Evolutionary conservation across 1,140 invertebrate genomes (phyloP).

Genomic region (Trissolcus basalis): DNA sequence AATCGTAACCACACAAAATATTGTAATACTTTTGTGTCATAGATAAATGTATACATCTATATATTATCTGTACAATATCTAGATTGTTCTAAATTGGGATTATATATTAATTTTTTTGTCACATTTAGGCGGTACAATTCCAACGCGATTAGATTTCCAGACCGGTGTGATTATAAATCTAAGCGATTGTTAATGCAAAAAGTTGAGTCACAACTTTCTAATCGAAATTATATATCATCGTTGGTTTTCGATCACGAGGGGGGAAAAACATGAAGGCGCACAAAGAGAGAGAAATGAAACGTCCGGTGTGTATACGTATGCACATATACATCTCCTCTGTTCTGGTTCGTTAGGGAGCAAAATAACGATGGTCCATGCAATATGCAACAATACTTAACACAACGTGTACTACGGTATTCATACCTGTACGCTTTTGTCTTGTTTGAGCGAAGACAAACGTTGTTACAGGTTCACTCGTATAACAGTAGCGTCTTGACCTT

Average conservation of each 20-base stretch:
- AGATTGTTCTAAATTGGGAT: slow-evolving; percentile 7
- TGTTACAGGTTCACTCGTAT: slow-evolving; percentile 32
- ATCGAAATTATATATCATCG: slow-evolving; percentile 42
- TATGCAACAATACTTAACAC: slow-evolving; percentile 63
- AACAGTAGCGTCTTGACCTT: slow-evolving; percentile 45
- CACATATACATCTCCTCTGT: slow-evolving; percentile 58
- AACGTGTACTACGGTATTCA: slow-evolving; percentile 58
- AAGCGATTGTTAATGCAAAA: slow-evolving; percentile 30
- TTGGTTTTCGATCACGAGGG: slow-evolving; percentile 34
- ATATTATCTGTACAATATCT: too few species aligned
- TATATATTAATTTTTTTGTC: too few species aligned
- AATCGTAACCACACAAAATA: too few species aligned
- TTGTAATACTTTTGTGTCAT: too few species aligned
- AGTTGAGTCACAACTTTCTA: slow-evolving; percentile 32
- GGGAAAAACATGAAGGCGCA: slow-evolving; percentile 23
- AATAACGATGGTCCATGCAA: slow-evolving; percentile 63
- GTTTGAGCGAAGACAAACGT: slow-evolving; percentile 42
- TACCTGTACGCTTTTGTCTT: slow-evolving; percentile 58
- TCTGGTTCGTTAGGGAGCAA: slow-evolving; percentile 62
- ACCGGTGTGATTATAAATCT: too few species aligned
- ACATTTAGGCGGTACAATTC: too few species aligned
- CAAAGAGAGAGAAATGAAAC: slow-evolving; percentile 50
- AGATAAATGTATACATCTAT: too few species aligned
- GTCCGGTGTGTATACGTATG: slow-evolving; percentile 56
- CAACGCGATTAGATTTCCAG: too few species aligned